Evolutionary conservation across 1,140 invertebrate genomes (phyloP), one percentile per base, ranked within the genome.

Genomic region (Spodoptera frugiperda): DNA sequence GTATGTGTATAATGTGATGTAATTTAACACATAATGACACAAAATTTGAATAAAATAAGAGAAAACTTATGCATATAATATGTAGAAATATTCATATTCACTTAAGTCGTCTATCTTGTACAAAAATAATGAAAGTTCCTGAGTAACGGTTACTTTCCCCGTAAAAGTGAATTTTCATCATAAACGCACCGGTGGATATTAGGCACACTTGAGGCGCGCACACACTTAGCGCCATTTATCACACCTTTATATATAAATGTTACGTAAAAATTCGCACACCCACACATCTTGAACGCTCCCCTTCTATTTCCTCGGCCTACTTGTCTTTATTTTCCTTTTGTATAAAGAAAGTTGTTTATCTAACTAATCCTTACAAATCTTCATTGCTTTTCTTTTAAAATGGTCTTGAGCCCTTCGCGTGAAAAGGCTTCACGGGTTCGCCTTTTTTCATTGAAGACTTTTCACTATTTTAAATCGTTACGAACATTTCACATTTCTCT

Each of bases 221-320:
- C 59, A 33, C 73, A 63, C 46, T 71, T 80, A 59, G 65, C 71
- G 71, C 65, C 80, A 81, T 81, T 81, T 78, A 81, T 81, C 77
- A 81, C 59, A 74, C 71, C 71, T 77, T 80, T 74, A 74, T 77
- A 70, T 53, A 74, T 55, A 61, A 71, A 51, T 49, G 61, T 78
- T 63, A 76, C 61, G 71, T 74, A 74, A 78, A 76, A 71, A 68
- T 61, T 67, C 77, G 39, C 51, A 67, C 57, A 12, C 25, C 49
- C n/a, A 72, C 48, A 53, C 65, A 30, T 46, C 48, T 53, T 44
- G 48, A 71, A 71, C 53, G 46, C 44, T 39, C 51, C 46, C 12
- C 30, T 30, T n/a, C 53, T 65, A 63, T 75, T 75, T 12, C 57
- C 17, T 49, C 48, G 53, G 68, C 53, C 53, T 71, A 55, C 53